These are phyloP conservation scores for Netelia fuscicornis DNA, from an alignment of 2,888 invertebrate species.

Conservation along the genomic window DNA sequence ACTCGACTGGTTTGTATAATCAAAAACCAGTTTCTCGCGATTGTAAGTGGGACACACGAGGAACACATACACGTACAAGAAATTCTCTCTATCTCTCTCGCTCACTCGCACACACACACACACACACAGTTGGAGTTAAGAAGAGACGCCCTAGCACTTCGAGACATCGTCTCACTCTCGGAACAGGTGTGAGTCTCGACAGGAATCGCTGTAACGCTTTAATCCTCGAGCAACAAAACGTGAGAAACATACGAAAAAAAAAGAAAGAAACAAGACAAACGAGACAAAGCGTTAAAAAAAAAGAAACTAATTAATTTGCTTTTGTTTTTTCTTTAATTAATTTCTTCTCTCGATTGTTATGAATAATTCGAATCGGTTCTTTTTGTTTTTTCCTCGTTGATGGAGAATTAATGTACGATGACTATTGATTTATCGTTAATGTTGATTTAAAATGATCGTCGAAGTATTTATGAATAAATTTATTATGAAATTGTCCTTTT, in stretches of 20 bases:
- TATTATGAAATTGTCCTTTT: not conserved
- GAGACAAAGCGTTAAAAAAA: not conserved
- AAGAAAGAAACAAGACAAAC: not conserved
- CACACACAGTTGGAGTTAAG: not conserved
- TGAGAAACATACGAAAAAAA: not conserved
- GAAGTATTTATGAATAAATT: not conserved
- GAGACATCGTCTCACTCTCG: conserved; percentile 20
- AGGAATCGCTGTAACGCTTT: conserved; percentile 60
- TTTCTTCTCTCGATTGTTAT: not conserved
- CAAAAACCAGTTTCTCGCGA: conserved; percentile 72
- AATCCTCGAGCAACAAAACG: conserved; percentile 32
- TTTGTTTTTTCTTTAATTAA: not conserved
- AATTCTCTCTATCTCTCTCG: not conserved
- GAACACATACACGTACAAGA: not conserved
- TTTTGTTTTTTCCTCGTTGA: no score
- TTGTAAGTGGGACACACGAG: conserved; percentile 71
- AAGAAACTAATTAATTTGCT: not conserved
- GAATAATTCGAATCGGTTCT: no score
- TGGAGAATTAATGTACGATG: no score
- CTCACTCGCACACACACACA: not conserved
- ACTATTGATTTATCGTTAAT: no score
- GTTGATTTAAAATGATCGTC: no score
- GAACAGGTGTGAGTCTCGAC: conserved; percentile 65
- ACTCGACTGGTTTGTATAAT: conserved; percentile 48
- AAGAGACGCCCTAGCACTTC: not conserved